Evolutionary conservation across 2,113 vertebrate genomes (phyloP).

Genomic region (Saguinus imperator): DNA sequence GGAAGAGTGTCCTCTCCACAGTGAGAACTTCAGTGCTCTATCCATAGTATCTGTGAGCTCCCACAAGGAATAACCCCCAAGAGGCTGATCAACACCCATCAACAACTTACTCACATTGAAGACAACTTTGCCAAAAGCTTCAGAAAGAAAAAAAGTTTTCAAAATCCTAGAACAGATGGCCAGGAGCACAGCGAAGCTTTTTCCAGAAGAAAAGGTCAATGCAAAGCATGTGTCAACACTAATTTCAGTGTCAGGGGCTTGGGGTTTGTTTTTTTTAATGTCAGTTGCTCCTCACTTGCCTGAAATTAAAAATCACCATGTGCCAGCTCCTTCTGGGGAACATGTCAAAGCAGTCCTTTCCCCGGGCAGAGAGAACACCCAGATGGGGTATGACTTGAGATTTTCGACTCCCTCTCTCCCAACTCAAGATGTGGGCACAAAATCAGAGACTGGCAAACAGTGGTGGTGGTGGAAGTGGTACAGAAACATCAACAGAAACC

Average conservation of each 20-base stretch:
- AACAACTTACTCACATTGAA: background rate
- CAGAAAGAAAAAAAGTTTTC: conserved; percentile 33
- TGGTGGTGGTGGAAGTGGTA: background rate
- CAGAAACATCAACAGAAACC: conserved; percentile 24
- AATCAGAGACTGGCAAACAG: background rate
- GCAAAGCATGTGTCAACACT: conserved; percentile 34
- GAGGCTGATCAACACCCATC: background rate
- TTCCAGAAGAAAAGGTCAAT: conserved; percentile 66
- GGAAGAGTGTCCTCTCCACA: background rate
- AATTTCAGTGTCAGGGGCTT: conserved; percentile 16
- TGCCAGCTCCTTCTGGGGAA: conserved; percentile 70
- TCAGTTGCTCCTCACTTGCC: conserved; percentile 38
- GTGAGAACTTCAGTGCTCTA: background rate
- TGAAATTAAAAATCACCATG: conserved; percentile 62
- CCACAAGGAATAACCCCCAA: background rate
- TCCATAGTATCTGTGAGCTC: background rate
- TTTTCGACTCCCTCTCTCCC: background rate
- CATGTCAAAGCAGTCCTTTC: conserved; percentile 36
- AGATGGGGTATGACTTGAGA: conserved; percentile 60
- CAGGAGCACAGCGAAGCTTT: conserved; percentile 53
- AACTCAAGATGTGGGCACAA: background rate
- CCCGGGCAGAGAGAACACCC: conserved; percentile 64
- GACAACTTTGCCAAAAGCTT: conserved; percentile 58
- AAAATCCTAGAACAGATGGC: conserved; percentile 68
- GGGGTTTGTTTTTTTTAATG: conserved; percentile 45